These are phyloP conservation scores for Odontocolon sp. DNA, from an alignment of 2,888 invertebrate genomes.

Conservation along the genomic window DNA sequence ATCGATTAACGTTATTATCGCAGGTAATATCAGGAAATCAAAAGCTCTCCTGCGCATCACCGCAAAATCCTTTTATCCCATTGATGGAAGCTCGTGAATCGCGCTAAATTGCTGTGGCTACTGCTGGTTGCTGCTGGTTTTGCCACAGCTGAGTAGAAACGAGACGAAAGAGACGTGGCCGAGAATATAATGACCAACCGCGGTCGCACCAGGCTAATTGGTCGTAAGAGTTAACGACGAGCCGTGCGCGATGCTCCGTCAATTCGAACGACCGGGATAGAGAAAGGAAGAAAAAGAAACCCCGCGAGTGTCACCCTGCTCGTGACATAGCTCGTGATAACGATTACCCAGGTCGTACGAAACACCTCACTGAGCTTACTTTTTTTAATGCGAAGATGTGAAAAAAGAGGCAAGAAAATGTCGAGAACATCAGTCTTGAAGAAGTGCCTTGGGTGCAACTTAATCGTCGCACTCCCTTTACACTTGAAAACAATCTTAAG, in stretches of 20 bases:
- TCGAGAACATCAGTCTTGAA: neutral
- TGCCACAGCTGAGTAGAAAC: conserved; percentile 18
- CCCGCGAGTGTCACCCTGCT: conserved; percentile 7
- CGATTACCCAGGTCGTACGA: conserved; percentile 32
- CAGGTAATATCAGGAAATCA: neutral
- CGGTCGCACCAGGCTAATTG: conserved; percentile 49
- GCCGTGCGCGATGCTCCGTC: conserved; percentile 41
- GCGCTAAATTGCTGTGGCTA: conserved; percentile 47
- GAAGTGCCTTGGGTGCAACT: neutral
- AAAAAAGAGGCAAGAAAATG: neutral
- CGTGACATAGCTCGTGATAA: conserved; percentile 35
- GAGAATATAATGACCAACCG: conserved; percentile 56
- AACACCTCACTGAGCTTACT: conserved; percentile 1
- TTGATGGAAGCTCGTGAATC: conserved; percentile 48
- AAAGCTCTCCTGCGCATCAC: neutral
- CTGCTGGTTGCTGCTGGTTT: conserved; percentile 3
- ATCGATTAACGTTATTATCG: too few species aligned
- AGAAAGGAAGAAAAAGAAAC: conserved; percentile 13
- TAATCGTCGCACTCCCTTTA: conserved; percentile 4
- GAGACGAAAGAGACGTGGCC: neutral
- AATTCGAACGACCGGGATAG: conserved; percentile 28
- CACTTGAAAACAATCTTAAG: too few species aligned
- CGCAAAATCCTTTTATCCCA: conserved; percentile 43
- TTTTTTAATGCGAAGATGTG: conserved; percentile 12
- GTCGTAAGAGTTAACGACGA: conserved; percentile 60